Base-by-base conservation (phyloP, 2,888 invertebrate species). In the Orthonychiurus folsomi region DNA sequence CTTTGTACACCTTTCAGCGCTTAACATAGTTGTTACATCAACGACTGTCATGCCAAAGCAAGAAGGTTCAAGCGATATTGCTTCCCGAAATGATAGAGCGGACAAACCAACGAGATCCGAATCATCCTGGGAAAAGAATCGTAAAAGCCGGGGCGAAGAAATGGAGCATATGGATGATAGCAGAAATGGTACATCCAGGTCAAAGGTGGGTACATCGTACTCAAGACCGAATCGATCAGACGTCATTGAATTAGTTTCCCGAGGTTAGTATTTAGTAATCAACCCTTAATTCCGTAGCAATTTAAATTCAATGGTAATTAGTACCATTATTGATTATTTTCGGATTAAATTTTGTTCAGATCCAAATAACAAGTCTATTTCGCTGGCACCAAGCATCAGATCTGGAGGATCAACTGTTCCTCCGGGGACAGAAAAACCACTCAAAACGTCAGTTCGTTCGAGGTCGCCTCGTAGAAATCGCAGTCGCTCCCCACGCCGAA, bases 391-490 rank as follows among this genome's bases (percentile, higher is more conserved):
- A 5, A 37, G 37, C 15, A 37, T 37, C 15, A 5, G 37, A 5
- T 37, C 37, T 9, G 37, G 37, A 9, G 37, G 37, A 37, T 37
- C 37, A 9, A 37, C 37, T 37, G 37, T 37, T 37, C 37, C 37
- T 37, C 37, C 37, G 15, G 37, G 37, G 37, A 37, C 37, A 37
- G 37, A 37, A 37, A 37, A 37, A 37, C 9, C 5, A 37, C 15
- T 15, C 15, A 5, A 15, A 37, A 15, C 15, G 15, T 25, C 47
- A 18, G 59, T 61, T 23, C 54, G 61, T 2, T 63, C 62, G 3
- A 54, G 53, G 50, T 66, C 68, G 5, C 59, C 65, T 21, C 63
- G 62, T 23, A 37, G 37, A 37, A 15, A 37, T 9, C 37, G 37
- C 15, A 9, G 9, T 9, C 5, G 37, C 5, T 37, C 37, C 15